Base-by-base conservation (phyloP, 2,797 vertebrate genomes). In the Crocidura indochinensis region DNA sequence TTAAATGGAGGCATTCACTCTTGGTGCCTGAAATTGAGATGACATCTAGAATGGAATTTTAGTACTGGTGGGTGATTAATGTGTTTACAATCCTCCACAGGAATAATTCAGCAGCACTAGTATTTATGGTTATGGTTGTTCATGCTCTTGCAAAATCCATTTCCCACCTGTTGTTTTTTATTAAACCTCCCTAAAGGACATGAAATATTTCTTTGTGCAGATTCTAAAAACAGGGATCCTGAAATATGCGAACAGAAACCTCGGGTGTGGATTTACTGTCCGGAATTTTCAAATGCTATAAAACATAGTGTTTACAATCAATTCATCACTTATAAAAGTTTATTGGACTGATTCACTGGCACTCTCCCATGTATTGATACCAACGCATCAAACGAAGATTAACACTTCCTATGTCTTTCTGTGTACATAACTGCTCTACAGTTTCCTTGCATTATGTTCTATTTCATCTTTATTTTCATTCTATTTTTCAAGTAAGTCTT, bases 161-260 rank as follows among this genome's bases (percentile, higher is more conserved):
- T 93, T 95, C 88, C 95, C 92, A 96, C 94, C 94, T 95, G 91
- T 95, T 96, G 78, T 65, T 46, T 73, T 94, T 95, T 93, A 92
- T 90, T 95, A 90, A 93, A 84, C 75, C 88, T 95, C 90, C 93
- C 88, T 67, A 87, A 95, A 95, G 94, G 91, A 88, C 46, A 88
- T 73, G 90, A 96, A 95, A 94, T 96, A 94, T 95, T 92, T 93
- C 92, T 95, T 92, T 82, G 62, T 87, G 72, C 56, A 76, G 71
- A 90, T 82, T 96, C 91, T 94, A 86, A 95, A 96, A 93, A 62
- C 1, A 14, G 77, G 86, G 77, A 88, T 76, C 60, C 27, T 92
- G 85, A 94, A 97, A 94, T 92, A 93, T 31, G 78, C 82, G 77
- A 90, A 51, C 91, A 88, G 91, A 93, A 91, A 95, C 49, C 60